Evolutionary conservation across 2,797 vertebrate genomes (phyloP).

Genomic region (Falco concolor): DNA sequence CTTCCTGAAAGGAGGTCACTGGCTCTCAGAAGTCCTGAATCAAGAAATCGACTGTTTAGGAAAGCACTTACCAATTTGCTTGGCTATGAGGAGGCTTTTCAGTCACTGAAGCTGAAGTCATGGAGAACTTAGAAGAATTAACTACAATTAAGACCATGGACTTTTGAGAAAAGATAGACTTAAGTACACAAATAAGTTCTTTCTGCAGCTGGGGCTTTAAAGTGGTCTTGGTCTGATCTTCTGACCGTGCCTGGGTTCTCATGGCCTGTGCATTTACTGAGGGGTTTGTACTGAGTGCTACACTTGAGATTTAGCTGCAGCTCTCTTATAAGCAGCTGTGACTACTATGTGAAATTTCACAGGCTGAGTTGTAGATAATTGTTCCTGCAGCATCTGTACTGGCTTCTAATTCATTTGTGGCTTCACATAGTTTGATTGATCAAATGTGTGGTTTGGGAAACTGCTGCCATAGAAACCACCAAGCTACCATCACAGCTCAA

Average conservation of each 20-base stretch:
- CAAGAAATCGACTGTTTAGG: neutral
- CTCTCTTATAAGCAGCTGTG: neutral
- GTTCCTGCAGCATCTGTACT: neutral
- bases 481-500: neutral
- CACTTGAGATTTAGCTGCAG: neutral
- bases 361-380: neutral
- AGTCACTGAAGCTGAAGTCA: neutral
- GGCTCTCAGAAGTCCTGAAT: neutral
- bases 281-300: neutral
- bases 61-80: neutral
- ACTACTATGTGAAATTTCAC: neutral
- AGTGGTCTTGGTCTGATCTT: neutral
- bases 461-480: slow-evolving; percentile 12
- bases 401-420: neutral
- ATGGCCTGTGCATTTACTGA: neutral
- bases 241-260: neutral
- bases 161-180: neutral
- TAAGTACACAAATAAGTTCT: neutral
- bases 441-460: neutral
- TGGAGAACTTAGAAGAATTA: neutral
- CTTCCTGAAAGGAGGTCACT: neutral
- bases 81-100: neutral
- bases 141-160: neutral
- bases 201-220: neutral
- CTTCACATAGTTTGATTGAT: neutral